Evolutionary conservation across 1,140 invertebrate species (phyloP).

Genomic region (Elymnias hypermnestra): DNA sequence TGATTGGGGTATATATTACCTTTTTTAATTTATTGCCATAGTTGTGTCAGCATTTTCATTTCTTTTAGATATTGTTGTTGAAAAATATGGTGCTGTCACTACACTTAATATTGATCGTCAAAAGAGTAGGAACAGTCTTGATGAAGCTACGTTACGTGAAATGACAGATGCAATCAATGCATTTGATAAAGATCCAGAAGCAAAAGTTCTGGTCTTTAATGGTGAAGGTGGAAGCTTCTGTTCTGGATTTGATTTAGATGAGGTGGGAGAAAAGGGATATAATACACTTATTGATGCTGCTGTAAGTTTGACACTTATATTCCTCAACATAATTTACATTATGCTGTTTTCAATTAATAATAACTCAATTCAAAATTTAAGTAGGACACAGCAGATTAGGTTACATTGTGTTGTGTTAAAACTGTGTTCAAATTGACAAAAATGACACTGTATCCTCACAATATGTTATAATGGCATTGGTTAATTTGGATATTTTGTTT

Average conservation of each 20-base stretch:
- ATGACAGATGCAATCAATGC: slow-evolving; percentile 83
- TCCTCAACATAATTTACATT: background rate
- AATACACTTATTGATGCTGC: slow-evolving; percentile 67
- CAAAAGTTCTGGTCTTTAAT: slow-evolving; percentile 86
- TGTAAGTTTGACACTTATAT: slow-evolving; percentile 31
- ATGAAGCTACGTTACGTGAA: slow-evolving; percentile 80
- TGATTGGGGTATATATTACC: background rate
- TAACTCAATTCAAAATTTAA: too few relatives aligned
- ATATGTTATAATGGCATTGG: too few relatives aligned
- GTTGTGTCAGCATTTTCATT: too few relatives aligned
- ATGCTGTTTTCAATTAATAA: too few relatives aligned
- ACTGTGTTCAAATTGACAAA: too few relatives aligned
- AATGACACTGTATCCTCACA: too few relatives aligned
- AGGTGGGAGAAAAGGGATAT: slow-evolving; percentile 77
- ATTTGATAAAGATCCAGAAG: slow-evolving; percentile 86
- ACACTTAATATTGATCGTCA: slow-evolving; percentile 92
- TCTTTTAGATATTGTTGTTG: slow-evolving; percentile 73
- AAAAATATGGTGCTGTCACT: slow-evolving; percentile 80
- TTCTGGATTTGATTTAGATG: slow-evolving; percentile 90
- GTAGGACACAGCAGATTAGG: too few relatives aligned
- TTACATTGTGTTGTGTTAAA: too few relatives aligned
- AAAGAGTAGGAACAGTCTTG: slow-evolving; percentile 87
- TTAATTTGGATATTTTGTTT: too few relatives aligned
- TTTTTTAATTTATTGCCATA: slow-evolving; percentile 1
- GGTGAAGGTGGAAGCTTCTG: slow-evolving; percentile 94